Conservation (phyloP, 2,888 invertebrate genomes). For the Creontiades dilutus region DNA sequence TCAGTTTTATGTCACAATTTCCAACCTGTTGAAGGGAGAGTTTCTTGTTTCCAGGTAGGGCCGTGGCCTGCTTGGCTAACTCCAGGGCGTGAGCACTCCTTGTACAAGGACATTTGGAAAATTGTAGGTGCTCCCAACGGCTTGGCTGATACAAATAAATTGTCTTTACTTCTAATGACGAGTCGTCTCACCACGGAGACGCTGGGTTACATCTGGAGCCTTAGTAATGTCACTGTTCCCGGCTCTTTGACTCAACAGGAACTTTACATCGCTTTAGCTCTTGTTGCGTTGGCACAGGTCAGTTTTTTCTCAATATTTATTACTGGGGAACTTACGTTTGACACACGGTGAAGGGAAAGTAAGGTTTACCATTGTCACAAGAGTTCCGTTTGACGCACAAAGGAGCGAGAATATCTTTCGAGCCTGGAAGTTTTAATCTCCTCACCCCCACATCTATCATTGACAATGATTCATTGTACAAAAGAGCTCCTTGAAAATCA, state of each 20-base stretch:
- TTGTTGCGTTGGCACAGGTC: conserved; percentile 80
- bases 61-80: conserved; percentile 78
- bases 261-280: conserved; percentile 79
- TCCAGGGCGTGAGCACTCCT: conserved; percentile 78
- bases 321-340: no score
- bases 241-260: conserved; percentile 80
- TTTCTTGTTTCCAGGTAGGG: conserved; percentile 41
- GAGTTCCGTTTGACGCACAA: no score
- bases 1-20: no score
- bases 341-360: no score
- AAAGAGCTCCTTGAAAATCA: no score
- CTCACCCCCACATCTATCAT: no score
- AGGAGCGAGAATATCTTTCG: no score
- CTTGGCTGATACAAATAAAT: conserved; percentile 76
- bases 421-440: no score
- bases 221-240: conserved; percentile 79
- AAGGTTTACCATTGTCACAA: no score
- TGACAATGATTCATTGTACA: no score
- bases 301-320: conserved; percentile 73
- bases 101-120: conserved; percentile 79
- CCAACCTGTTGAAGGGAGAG: no score
- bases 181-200: conserved; percentile 79
- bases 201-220: conserved; percentile 80
- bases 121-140: conserved; percentile 77
- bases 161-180: conserved; percentile 78